Evolutionary conservation across 2,797 vertebrate genomes (phyloP).

Genomic region (Telmatherina bonti): DNA sequence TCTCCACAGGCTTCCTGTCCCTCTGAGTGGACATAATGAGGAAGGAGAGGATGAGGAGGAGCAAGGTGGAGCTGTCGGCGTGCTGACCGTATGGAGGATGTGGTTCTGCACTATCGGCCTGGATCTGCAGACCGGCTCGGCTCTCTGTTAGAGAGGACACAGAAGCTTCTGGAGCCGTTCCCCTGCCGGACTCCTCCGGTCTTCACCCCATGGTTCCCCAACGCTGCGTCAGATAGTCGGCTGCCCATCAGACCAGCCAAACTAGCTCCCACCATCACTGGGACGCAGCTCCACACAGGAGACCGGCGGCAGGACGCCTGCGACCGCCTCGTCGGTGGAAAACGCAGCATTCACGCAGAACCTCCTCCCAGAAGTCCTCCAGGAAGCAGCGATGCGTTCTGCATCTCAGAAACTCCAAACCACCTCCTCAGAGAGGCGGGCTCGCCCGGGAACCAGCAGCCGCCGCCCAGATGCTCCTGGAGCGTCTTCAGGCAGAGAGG

Average conservation of each 20-base stretch:
- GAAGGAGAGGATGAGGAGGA: conserved; percentile 15
- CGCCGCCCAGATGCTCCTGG: conserved; percentile 85
- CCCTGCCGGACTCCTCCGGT: conserved; percentile 78
- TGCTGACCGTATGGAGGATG: conserved; percentile 86
- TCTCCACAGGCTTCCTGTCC: neutral
- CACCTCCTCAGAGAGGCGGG: neutral
- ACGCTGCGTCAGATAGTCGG: conserved; percentile 50
- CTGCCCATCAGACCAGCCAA: conserved; percentile 88
- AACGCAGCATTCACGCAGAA: neutral
- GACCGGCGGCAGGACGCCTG: neutral
- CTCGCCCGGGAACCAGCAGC: neutral
- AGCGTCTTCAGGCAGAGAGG: conserved; percentile 78
- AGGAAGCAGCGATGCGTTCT: neutral
- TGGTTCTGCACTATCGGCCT: conserved; percentile 87
- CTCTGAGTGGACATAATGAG: conserved; percentile 7
- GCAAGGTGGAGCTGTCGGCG: neutral
- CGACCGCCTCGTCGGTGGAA: neutral
- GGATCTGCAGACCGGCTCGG: conserved; percentile 66
- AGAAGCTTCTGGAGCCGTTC: conserved; percentile 87
- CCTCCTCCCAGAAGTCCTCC: neutral
- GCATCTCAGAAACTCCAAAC: neutral
- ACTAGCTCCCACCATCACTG: conserved; percentile 82
- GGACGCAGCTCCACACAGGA: neutral
- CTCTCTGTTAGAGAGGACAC: conserved; percentile 80
- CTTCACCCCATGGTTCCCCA: conserved; percentile 91